Percentiles rank a stretch among this genome's conserved stretches.
Conservation (phyloP, 2,888 invertebrate genomes). For the Zygothrica quintamaculata region DNA sequence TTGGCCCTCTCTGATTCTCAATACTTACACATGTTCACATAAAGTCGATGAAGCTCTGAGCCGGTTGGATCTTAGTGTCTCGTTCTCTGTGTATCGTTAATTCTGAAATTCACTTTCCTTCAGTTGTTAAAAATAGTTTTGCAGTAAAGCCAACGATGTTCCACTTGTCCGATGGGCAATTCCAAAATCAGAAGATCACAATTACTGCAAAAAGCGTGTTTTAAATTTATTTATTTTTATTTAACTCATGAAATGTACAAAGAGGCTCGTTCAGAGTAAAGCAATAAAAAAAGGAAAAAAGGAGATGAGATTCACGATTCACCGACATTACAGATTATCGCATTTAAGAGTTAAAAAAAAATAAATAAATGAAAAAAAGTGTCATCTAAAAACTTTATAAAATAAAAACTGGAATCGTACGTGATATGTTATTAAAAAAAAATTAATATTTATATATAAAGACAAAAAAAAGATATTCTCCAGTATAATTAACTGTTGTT, state of each 20-base stretch:
- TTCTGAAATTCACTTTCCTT: slow-evolving; percentile 74
- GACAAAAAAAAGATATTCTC: slow-evolving; percentile 31
- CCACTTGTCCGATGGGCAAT: slow-evolving; percentile 42
- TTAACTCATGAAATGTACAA: slow-evolving; percentile 21
- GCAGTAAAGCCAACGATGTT: slow-evolving; percentile 29
- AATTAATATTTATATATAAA: too few species aligned
- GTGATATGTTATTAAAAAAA: too few species aligned
- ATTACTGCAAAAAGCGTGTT: slow-evolving; percentile 43
- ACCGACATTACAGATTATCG: slow-evolving; percentile 2
- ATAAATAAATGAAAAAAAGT: too few species aligned
- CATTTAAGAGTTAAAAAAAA: too few species aligned
- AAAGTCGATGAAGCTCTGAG: slow-evolving; percentile 24
- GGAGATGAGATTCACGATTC: slow-evolving; percentile 37
- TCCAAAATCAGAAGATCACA: slow-evolving; percentile 8
- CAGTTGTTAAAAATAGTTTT: slow-evolving; percentile 69
- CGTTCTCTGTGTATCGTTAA: slow-evolving; percentile 34
- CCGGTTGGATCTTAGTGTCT: slow-evolving; percentile 43
- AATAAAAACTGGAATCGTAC: slow-evolving; percentile 24
- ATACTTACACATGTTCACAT: slow-evolving; percentile 14
- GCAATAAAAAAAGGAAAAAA: too few species aligned
- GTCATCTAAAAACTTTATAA: neutral
- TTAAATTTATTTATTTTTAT: too few species aligned
- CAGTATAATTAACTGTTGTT: slow-evolving; percentile 54
- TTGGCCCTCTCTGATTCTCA: slow-evolving; percentile 45
- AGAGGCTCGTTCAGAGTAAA: slow-evolving; percentile 37